These are phyloP conservation scores for Stomatorhinus ivindoensis DNA, from an alignment of 2,113 vertebrate genomes.

Conservation along the genomic window DNA sequence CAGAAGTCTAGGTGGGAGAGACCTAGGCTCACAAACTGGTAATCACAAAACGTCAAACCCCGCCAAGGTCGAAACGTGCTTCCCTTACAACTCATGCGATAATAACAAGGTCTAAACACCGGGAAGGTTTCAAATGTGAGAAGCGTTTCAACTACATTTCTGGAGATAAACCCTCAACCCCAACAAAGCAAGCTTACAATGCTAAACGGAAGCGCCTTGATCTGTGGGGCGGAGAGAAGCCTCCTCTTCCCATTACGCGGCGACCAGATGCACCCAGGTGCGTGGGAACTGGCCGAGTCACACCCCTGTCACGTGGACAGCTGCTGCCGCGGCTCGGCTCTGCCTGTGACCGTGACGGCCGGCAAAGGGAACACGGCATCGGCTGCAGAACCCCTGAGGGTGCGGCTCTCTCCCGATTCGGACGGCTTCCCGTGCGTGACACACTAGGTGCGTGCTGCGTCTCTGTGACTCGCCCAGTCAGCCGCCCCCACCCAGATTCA, in stretches of 20 bases:
- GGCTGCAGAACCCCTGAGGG: not conserved
- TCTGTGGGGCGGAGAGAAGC: not conserved
- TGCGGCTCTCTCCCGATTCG: not conserved
- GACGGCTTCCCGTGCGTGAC: not conserved
- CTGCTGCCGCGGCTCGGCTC: not conserved
- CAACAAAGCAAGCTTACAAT: not conserved
- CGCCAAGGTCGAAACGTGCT: not conserved
- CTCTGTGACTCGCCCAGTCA: not conserved
- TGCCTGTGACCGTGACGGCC: not conserved
- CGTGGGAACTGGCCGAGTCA: not conserved
- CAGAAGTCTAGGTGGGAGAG: not conserved
- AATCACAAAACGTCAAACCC: not conserved
- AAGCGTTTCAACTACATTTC: not conserved
- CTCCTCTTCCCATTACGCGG: not conserved
- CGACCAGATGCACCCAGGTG: not conserved
- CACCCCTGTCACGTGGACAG: not conserved
- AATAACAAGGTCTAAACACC: not conserved
- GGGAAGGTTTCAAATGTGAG: not conserved
- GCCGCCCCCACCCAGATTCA: not conserved
- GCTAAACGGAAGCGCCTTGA: not conserved
- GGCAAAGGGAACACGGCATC: not conserved
- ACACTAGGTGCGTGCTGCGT: not conserved
- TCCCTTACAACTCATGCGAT: not conserved
- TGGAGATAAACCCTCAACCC: not conserved
- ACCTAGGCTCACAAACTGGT: not conserved